Percentiles rank a stretch among this genome's conserved stretches.
Conservation (phyloP, 2,888 invertebrate genomes). For the Scaptomyza flava region DNA sequence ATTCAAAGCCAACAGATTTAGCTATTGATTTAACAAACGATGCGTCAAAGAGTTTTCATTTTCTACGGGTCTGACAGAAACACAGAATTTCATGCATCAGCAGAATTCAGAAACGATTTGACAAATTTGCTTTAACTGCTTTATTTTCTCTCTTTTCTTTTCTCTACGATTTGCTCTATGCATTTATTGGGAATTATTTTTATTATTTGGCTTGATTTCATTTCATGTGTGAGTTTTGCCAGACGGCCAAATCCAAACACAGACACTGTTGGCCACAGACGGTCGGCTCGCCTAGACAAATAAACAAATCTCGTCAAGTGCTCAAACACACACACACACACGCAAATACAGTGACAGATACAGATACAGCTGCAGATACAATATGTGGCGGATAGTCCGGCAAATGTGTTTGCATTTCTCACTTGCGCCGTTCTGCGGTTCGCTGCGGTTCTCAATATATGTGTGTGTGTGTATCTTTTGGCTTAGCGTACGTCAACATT, state of each 20-base stretch:
- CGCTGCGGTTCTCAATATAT: neutral
- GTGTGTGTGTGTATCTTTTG: conserved; percentile 18
- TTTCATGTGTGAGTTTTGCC: conserved; percentile 37
- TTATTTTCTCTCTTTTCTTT: conserved; percentile 29
- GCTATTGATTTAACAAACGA: neutral
- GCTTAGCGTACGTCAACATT: conserved; percentile 75
- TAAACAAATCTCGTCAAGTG: conserved; percentile 79
- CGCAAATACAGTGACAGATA: conserved; percentile 5
- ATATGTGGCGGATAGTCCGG: conserved; percentile 58
- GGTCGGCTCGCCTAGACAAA: conserved; percentile 72
- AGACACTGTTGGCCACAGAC: conserved; percentile 69
- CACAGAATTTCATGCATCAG: conserved; percentile 22
- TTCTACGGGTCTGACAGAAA: conserved; percentile 37
- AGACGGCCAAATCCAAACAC: conserved; percentile 77
- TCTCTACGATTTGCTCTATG: conserved; percentile 36
- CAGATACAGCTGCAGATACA: conserved; percentile 35
- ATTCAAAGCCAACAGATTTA: neutral
- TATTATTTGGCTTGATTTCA: conserved; percentile 27
- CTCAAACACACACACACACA: conserved; percentile 39
- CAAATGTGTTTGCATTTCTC: conserved; percentile 78
- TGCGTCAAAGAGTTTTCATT: conserved; percentile 15
- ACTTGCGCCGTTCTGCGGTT: conserved; percentile 64
- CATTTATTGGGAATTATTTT: conserved; percentile 15
- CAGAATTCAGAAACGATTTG: conserved; percentile 44
- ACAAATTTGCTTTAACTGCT: conserved; percentile 49